These are phyloP conservation scores for Brachyrhaphis roseni DNA, from an alignment of 2,797 vertebrate genomes.

Conservation along the genomic window DNA sequence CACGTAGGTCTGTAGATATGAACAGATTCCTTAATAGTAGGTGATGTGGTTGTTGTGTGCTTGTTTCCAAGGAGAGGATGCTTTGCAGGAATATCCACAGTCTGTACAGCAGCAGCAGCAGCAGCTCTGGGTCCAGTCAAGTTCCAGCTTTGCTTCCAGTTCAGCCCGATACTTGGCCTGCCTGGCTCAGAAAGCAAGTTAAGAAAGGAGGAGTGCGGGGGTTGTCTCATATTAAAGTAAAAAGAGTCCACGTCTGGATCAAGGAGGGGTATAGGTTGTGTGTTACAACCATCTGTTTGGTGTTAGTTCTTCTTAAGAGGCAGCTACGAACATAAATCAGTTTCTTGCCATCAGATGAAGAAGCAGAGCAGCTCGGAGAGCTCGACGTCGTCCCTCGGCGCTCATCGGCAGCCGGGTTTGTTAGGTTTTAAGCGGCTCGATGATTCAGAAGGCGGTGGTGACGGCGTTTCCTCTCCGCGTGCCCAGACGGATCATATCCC, in stretches of 20 bases:
- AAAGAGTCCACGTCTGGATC: constrained; percentile 8
- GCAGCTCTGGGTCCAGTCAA: constrained; percentile 41
- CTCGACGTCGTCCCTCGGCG: constrained; percentile 13
- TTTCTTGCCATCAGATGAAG: constrained; percentile 21
- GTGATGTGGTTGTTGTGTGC: constrained; percentile 23
- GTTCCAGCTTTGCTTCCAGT: constrained; percentile 29
- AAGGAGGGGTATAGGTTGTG: constrained; percentile 36
- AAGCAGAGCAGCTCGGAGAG: constrained; percentile 45
- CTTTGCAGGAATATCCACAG: constrained; percentile 30
- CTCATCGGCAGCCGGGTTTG: background rate
- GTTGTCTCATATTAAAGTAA: background rate
- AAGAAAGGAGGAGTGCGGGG: background rate
- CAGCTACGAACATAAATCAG: constrained; percentile 42
- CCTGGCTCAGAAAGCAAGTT: constrained; percentile 71
- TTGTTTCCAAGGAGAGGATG: constrained; percentile 44
- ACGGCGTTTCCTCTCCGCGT: constrained; percentile 83
- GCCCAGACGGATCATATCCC: constrained; percentile 85
- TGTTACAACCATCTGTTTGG: constrained; percentile 41
- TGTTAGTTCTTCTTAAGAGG: constrained; percentile 47
- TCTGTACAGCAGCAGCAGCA: constrained; percentile 42
- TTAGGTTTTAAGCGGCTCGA: constrained; percentile 18
- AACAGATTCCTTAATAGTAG: constrained; percentile 40
- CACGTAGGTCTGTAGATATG: constrained; percentile 38
- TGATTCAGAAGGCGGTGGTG: constrained; percentile 90
- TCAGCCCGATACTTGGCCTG: constrained; percentile 28